A percentile compares a stretch with the other conserved stretches of the same genome.
phyloP scores from a whole-genome alignment of 2,888 invertebrate species.

The Blomia tropicalis region DNA sequence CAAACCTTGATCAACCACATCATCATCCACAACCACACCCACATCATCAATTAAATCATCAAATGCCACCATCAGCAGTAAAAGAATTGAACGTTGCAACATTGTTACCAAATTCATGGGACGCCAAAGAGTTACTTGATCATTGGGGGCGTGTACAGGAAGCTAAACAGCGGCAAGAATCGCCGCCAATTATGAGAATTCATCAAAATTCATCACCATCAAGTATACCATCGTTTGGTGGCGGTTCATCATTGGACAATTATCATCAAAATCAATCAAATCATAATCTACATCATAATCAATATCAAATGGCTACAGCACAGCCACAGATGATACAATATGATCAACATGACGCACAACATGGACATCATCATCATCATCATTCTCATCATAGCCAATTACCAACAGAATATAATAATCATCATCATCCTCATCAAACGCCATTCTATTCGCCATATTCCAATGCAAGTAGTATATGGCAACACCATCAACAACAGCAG shows the following conservation, averaged over 20 bases:
- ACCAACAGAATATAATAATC: neutral
- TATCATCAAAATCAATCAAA: neutral
- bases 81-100: conserved; percentile 34
- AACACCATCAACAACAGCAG: conserved; percentile 10
- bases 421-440: neutral
- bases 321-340: neutral
- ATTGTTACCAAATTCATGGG: conserved; percentile 31
- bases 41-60: conserved; percentile 30
- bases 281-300: neutral
- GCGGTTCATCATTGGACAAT: neutral
- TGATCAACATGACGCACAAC: neutral
- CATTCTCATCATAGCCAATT: neutral
- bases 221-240: neutral
- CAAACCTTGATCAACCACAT: neutral
- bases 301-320: neutral
- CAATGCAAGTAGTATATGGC: neutral
- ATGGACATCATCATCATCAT: neutral
- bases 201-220: neutral
- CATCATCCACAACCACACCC: conserved; percentile 15
- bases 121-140: conserved; percentile 26
- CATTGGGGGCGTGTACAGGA: conserved; percentile 28
- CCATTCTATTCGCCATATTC: neutral
- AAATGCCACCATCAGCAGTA: conserved; percentile 30
- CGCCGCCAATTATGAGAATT: conserved; percentile 24
- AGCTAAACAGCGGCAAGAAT: conserved; percentile 26